Base-by-base conservation (phyloP, 2,113 vertebrate species). In the Tylochromis polylepis region DNA sequence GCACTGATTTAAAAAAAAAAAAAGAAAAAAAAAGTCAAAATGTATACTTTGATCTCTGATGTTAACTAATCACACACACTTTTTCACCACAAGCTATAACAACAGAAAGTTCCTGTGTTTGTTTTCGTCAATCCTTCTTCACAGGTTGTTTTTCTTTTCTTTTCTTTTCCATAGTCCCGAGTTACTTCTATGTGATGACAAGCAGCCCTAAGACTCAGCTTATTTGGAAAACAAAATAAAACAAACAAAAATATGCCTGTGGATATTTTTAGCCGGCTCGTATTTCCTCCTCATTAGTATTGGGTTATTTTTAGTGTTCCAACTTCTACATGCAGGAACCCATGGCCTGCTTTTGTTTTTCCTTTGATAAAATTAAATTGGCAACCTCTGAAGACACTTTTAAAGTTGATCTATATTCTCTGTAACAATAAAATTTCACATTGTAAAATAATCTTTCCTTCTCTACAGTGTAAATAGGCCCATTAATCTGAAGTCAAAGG, bases 221-320 rank as follows among this genome's bases (percentile, higher is more conserved):
- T 80, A 62, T 88, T 85, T 86, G 75, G 46, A 87, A 92, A 93
- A 83, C 53, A 87, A 75, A 55, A 60, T 22, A 82, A 84, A 82
- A 80, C 55, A 78, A 84, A 62, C 41, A 16, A 43, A 77, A 67
- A 83, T 57, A 87, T 22, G 56, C 55, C 51, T 2, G 4, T 18
- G 65, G 31, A 55, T 94, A 90, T 92, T 91, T 93, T 92, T 85
- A 92, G 75, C 38, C 16, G 0, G 67, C 18, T 41, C 59, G 62
- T 41, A 84, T 89, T 91, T 93, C 89, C 90, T 92, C 59, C 86
- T 91, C 89, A 90, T 92, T 92, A 86, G 83, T 53, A 70, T 65
- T 43, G 8, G 12, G 34, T 46, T 93, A 89, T 93, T 88, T 90
- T 79, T 83, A 70, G 72, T 81, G 15, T 70, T 57, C 41, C 85